These are phyloP conservation scores for Macrotus californicus DNA, from an alignment of 2,113 vertebrate species.

Conservation along the genomic window DNA sequence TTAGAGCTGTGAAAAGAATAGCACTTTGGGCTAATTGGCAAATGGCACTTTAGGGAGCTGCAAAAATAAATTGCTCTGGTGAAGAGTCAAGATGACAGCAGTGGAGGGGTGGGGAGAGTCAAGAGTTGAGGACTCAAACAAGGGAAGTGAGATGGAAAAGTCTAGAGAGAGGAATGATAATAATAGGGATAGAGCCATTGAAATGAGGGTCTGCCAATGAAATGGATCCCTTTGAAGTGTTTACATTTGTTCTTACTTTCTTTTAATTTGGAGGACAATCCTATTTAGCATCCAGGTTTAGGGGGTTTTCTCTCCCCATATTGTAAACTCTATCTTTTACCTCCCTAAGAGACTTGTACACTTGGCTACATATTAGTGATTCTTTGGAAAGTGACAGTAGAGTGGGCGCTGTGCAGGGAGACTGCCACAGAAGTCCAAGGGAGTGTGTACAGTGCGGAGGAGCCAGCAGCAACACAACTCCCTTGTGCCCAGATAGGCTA, in stretches of 20 bases:
- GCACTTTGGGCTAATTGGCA: neutral
- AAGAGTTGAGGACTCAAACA: neutral
- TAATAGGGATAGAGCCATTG: neutral
- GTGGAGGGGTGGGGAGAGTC: neutral
- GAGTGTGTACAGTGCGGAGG: neutral
- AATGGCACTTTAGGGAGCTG: neutral
- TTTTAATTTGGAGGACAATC: constrained; percentile 6
- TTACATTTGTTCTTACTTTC: neutral
- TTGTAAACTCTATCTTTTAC: neutral
- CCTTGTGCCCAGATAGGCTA: neutral
- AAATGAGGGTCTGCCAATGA: neutral
- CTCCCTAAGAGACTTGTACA: neutral
- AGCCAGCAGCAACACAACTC: neutral
- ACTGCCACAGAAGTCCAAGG: neutral
- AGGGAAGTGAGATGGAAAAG: neutral
- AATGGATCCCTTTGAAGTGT: neutral
- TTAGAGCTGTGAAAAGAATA: neutral
- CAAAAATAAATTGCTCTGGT: neutral
- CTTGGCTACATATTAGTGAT: neutral
- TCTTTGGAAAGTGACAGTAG: neutral
- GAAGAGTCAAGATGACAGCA: neutral
- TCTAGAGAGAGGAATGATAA: neutral
- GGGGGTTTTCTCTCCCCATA: neutral
- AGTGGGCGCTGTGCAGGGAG: neutral
- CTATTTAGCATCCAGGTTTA: neutral